Evolutionary conservation across 2,888 invertebrate genomes (phyloP).

Genomic region (Endomychus coccineus): DNA sequence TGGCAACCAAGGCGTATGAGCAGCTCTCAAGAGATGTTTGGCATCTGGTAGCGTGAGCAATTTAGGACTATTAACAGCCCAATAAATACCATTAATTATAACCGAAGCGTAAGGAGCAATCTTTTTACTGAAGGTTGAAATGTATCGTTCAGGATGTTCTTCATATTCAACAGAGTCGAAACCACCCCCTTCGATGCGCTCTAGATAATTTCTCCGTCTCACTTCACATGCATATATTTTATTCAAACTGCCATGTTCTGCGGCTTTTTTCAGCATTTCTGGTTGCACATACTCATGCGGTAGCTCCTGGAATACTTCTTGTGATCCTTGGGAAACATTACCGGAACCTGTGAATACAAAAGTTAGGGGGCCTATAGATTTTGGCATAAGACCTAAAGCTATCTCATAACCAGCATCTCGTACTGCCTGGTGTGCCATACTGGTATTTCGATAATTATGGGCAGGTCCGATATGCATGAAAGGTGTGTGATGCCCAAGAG

Average conservation of each 20-base stretch:
- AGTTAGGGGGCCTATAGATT: constrained; percentile 93
- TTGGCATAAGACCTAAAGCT: constrained; percentile 89
- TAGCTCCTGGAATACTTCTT: constrained; percentile 91
- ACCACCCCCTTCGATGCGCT: constrained; percentile 85
- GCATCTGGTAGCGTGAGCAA: constrained; percentile 96
- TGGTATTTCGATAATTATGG: constrained; percentile 96
- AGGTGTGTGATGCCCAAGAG: constrained; percentile 97
- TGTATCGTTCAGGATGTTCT: constrained; percentile 86
- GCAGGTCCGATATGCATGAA: constrained; percentile 98
- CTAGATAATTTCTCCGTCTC: constrained; percentile 86
- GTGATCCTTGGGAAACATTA: constrained; percentile 90
- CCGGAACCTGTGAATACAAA: constrained; percentile 98
- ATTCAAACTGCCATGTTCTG: constrained; percentile 91
- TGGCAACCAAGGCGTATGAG: constrained; percentile 89
- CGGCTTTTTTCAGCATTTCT: constrained; percentile 88
- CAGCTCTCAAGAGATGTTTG: constrained; percentile 82
- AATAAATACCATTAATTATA: constrained; percentile 97
- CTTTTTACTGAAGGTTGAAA: constrained; percentile 92
- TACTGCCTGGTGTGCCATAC: constrained; percentile 95
- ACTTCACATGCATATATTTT: constrained; percentile 97
- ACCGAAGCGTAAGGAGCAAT: constrained; percentile 97
- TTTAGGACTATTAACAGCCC: constrained; percentile 96
- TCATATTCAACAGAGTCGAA: constrained; percentile 86
- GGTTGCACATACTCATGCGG: constrained; percentile 97
- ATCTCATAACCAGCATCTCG: constrained; percentile 99